Conservation (phyloP, 2,888 invertebrate species). For the Morpho deidamia region DNA sequence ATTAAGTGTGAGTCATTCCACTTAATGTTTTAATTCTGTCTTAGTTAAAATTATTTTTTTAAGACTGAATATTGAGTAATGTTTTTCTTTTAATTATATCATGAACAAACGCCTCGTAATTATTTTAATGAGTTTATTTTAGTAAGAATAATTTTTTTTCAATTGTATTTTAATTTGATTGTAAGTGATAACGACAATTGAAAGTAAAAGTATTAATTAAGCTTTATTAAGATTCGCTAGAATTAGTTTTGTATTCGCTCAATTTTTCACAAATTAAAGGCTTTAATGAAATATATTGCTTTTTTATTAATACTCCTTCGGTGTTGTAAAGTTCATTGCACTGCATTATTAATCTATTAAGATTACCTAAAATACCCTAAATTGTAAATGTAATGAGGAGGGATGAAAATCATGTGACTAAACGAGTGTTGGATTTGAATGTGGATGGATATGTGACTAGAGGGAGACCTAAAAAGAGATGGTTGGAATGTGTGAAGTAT, state of each 20-base stretch:
- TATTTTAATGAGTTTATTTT: constrained; percentile 3
- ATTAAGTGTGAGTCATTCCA: constrained; percentile 14
- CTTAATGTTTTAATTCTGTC: constrained; percentile 8
- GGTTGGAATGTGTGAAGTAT: no score
- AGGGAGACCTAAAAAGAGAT: no score
- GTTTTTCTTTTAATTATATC: neutral
- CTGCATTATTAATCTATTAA: no score
- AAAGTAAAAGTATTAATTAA: constrained; percentile 24
- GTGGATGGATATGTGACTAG: no score
- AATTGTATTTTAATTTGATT: constrained; percentile 19
- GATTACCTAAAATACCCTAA: no score
- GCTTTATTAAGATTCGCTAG: constrained; percentile 37
- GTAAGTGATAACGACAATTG: constrained; percentile 21
- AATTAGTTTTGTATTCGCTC: constrained; percentile 65
- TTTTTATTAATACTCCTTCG: constrained; percentile 11
- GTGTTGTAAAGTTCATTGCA: no score
- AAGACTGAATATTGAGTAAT: constrained; percentile 34
- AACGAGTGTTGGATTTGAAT: no score
- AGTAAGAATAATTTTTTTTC: constrained; percentile 10
- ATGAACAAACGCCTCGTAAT: constrained; percentile 1
- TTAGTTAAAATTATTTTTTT: constrained; percentile 20
- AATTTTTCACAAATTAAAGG: constrained; percentile 73
- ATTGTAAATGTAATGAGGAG: no score
- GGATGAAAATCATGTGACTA: no score
- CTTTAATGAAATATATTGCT: constrained; percentile 43